These are phyloP conservation scores for Campylomormyrus numenius DNA, from an alignment of 2,113 vertebrate species.

Conservation along the genomic window DNA sequence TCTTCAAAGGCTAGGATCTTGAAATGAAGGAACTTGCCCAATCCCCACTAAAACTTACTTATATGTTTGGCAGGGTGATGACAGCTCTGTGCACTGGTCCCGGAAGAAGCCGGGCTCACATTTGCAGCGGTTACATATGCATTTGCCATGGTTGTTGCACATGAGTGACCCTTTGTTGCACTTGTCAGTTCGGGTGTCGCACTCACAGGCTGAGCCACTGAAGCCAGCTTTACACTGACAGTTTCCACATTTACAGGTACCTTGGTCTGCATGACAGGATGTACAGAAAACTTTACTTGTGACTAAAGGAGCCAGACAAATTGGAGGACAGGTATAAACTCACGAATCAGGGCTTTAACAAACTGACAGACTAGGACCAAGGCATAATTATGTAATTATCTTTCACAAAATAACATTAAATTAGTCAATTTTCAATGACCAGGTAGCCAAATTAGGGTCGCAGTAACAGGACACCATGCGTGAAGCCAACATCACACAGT, in stretches of 20 bases:
- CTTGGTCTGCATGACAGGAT: conserved; percentile 41
- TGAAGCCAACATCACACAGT: neutral
- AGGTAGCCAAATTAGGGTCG: neutral
- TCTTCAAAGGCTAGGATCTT: neutral
- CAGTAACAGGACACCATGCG: neutral
- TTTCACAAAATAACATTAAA: neutral
- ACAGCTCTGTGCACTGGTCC: conserved; percentile 46
- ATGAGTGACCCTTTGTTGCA: conserved; percentile 28
- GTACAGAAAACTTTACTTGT: neutral
- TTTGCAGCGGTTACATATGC: conserved; percentile 57
- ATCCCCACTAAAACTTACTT: conserved; percentile 33
- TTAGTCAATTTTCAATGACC: neutral
- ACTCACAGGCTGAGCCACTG: conserved; percentile 55
- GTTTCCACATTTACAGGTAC: conserved; percentile 53
- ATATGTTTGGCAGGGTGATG: conserved; percentile 40
- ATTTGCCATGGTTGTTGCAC: conserved; percentile 56
- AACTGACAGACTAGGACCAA: neutral
- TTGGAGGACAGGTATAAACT: neutral
- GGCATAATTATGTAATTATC: neutral
- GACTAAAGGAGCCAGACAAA: neutral
- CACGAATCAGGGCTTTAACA: neutral
- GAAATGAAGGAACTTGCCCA: neutral
- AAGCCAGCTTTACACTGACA: conserved; percentile 50
- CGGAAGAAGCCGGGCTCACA: conserved; percentile 50
- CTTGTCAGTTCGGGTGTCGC: conserved; percentile 33